These are phyloP conservation scores for Leucoma salicis DNA, from an alignment of 2,888 invertebrate genomes.

Conservation along the genomic window DNA sequence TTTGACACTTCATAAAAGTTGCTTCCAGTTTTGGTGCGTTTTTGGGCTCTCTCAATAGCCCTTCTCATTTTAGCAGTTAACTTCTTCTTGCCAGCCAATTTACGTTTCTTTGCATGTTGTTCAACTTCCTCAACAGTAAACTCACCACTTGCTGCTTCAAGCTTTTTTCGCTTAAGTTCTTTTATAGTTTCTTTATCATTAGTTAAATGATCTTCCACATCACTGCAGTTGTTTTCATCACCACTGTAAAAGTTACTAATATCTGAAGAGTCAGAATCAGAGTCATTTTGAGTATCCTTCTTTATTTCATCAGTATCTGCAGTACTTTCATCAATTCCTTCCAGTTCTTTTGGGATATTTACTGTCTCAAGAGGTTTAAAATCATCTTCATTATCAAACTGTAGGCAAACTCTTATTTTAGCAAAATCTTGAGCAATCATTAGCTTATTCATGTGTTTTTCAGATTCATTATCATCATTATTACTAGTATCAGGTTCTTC, in stretches of 20 bases:
- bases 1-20: constrained; percentile 95
- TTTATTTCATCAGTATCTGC: constrained; percentile 41
- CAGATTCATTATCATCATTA: constrained; percentile 42
- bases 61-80: constrained; percentile 90
- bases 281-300: constrained; percentile 40
- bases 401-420: constrained; percentile 89
- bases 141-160: constrained; percentile 78
- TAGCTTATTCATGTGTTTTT: constrained; percentile 67
- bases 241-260: constrained; percentile 87
- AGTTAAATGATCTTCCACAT: constrained; percentile 76
- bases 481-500: constrained; percentile 36
- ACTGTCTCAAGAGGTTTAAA: constrained; percentile 81
- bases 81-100: constrained; percentile 65
- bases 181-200: constrained; percentile 69
- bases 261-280: constrained; percentile 81
- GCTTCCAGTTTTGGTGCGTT: constrained; percentile 91
- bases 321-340: constrained; percentile 69
- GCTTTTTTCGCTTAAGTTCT: constrained; percentile 70
- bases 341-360: constrained; percentile 62
- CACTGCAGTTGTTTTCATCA: constrained; percentile 82
- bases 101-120: constrained; percentile 59
- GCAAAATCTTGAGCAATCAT: constrained; percentile 90
- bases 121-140: constrained; percentile 79
- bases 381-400: constrained; percentile 85
- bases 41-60: constrained; percentile 87